These are phyloP conservation scores for Heteromyza rotundicornis DNA, from an alignment of 2,888 invertebrate genomes.

Conservation along the genomic window DNA sequence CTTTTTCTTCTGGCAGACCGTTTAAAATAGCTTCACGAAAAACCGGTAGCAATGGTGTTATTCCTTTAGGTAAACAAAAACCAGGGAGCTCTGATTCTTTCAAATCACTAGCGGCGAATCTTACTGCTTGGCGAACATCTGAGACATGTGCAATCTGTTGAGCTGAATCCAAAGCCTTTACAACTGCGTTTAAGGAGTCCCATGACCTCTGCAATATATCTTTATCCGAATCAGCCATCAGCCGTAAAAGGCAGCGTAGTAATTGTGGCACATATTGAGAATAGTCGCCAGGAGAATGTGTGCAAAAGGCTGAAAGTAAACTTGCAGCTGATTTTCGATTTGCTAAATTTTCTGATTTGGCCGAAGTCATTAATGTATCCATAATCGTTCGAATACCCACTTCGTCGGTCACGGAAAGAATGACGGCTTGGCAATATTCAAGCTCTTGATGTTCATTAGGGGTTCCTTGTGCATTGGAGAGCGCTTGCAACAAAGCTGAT, in stretches of 20 bases:
- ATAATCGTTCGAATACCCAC: conserved; percentile 85
- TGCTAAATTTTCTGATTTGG: conserved; percentile 69
- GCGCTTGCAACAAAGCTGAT: conserved; percentile 83
- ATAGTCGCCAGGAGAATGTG: conserved; percentile 87
- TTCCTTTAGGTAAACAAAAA: conserved; percentile 92
- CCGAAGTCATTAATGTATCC: conserved; percentile 82
- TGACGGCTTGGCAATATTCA: conserved; percentile 91
- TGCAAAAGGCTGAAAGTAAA: conserved; percentile 88
- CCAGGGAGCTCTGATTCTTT: conserved; percentile 84
- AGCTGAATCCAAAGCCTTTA: conserved; percentile 83
- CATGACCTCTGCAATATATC: conserved; percentile 85
- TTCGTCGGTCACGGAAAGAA: conserved; percentile 89
- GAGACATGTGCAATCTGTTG: conserved; percentile 86
- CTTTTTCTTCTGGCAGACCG: conserved; percentile 94
- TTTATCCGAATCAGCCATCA: conserved; percentile 82
- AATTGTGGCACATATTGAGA: conserved; percentile 86
- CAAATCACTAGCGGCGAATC: conserved; percentile 86
- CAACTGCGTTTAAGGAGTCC: conserved; percentile 90
- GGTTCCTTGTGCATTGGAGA: conserved; percentile 73
- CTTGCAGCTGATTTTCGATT: conserved; percentile 83
- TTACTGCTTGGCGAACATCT: conserved; percentile 91
- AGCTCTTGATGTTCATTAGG: conserved; percentile 75
- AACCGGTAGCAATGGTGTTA: conserved; percentile 90
- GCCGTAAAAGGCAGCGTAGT: conserved; percentile 82
- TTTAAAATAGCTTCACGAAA: conserved; percentile 96